Conservation (phyloP, 2,888 invertebrate genomes). For the Allygus modestus region DNA sequence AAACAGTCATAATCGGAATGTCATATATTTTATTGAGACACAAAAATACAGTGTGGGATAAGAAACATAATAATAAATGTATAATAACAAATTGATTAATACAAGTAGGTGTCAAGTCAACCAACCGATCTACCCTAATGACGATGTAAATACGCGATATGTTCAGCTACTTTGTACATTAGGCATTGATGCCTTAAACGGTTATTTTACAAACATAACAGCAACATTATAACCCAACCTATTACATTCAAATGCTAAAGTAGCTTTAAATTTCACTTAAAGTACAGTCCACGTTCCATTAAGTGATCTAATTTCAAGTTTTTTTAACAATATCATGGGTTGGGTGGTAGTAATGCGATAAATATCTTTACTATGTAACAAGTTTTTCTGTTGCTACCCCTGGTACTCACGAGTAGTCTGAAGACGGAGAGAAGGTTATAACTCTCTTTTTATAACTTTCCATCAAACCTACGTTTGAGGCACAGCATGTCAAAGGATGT, state of each 20-base stretch:
- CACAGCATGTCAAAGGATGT: no score
- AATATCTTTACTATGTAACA: no score
- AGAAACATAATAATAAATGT: slow-evolving; percentile 47
- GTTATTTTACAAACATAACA: slow-evolving; percentile 39
- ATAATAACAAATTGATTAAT: slow-evolving; percentile 40
- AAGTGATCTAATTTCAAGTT: no score
- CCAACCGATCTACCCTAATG: neutral
- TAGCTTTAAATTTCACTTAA: neutral
- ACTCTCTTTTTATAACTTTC: no score
- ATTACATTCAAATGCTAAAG: slow-evolving; percentile 20
- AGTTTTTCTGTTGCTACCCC: no score
- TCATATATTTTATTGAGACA: slow-evolving; percentile 60
- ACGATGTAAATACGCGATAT: slow-evolving; percentile 37
- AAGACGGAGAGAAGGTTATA: no score
- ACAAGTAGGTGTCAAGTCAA: slow-evolving; percentile 30
- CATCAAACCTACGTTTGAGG: no score
- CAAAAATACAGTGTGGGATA: slow-evolving; percentile 58
- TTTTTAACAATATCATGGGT: no score
- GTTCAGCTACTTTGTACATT: slow-evolving; percentile 47
- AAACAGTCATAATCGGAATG: slow-evolving; percentile 44
- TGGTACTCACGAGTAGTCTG: no score
- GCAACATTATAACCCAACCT: neutral
- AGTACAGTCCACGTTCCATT: neutral
- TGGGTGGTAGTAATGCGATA: no score
- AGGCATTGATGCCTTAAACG: slow-evolving; percentile 1